Evolutionary conservation across 2,113 vertebrate species (phyloP).

Genomic region (Nibea albiflora): DNA sequence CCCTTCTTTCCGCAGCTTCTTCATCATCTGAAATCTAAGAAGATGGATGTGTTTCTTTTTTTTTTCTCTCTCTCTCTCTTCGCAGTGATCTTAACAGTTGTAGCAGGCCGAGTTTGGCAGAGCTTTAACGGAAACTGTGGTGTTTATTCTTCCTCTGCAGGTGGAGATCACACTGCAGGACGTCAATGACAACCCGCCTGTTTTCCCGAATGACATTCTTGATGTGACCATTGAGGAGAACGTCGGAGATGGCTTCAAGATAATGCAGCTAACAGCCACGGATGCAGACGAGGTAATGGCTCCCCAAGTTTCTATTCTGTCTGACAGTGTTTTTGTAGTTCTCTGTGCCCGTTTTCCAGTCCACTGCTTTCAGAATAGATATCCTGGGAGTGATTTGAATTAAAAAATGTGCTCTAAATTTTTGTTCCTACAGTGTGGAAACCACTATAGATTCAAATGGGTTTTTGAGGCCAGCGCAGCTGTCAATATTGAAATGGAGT

Average conservation of each 20-base stretch:
- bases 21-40: conserved; percentile 54
- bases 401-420: conserved; percentile 42
- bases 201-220: conserved; percentile 95
- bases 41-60: not conserved
- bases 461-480: conserved; percentile 22
- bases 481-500: conserved; percentile 39
- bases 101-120: conserved; percentile 44
- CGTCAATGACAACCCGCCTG: conserved; percentile 97
- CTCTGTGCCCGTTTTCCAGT: conserved; percentile 61
- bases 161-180: conserved; percentile 99
- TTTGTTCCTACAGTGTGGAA: conserved; percentile 46
- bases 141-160: conserved; percentile 79
- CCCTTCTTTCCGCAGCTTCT: conserved; percentile 40
- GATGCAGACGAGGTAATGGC: conserved; percentile 95
- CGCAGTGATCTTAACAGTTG: conserved; percentile 48
- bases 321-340: conserved; percentile 56
- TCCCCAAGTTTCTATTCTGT: conserved; percentile 56
- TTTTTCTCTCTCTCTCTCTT: not conserved
- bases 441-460: conserved; percentile 11
- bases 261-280: conserved; percentile 95
- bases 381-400: conserved; percentile 53
- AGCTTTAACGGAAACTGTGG: conserved; percentile 55
- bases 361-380: conserved; percentile 37
- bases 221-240: conserved; percentile 97
- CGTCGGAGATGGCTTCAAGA: conserved; percentile 94